Evolutionary conservation across 2,113 vertebrate species (phyloP).

Genomic region (Uria aalge): DNA sequence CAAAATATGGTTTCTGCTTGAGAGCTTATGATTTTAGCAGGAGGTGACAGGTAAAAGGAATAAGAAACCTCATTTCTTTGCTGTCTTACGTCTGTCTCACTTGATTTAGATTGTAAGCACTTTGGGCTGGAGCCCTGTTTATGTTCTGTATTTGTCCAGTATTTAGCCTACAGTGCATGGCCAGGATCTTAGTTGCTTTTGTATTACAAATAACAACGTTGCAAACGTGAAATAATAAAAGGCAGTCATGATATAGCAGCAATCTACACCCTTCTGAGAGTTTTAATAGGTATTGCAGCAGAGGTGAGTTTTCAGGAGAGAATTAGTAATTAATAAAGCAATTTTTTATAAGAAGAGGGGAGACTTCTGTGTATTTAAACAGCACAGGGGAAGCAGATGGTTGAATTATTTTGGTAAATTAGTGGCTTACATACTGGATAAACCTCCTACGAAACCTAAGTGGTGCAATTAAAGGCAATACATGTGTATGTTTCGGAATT

Average conservation of each 20-base stretch:
- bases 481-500: not conserved
- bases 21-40: not conserved
- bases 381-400: not conserved
- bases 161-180: not conserved
- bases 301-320: not conserved
- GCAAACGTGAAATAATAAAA: not conserved
- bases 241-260: not conserved
- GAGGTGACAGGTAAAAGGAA: not conserved
- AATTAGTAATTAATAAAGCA: not conserved
- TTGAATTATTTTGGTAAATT: not conserved
- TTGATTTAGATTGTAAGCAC: not conserved
- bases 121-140: not conserved
- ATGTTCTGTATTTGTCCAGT: not conserved
- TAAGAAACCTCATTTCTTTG: not conserved
- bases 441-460: not conserved
- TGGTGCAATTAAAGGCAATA: not conserved
- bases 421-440: not conserved
- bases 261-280: not conserved
- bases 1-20: not conserved
- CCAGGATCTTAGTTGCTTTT: not conserved
- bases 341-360: not conserved
- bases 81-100: not conserved
- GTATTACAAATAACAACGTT: not conserved
- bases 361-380: not conserved
- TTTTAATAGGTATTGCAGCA: not conserved